A percentile compares a stretch with the other conserved stretches of the same genome.
These are phyloP conservation scores for Vanessa atalanta DNA, from an alignment of 1,140 invertebrate genomes.

Conservation along the genomic window DNA sequence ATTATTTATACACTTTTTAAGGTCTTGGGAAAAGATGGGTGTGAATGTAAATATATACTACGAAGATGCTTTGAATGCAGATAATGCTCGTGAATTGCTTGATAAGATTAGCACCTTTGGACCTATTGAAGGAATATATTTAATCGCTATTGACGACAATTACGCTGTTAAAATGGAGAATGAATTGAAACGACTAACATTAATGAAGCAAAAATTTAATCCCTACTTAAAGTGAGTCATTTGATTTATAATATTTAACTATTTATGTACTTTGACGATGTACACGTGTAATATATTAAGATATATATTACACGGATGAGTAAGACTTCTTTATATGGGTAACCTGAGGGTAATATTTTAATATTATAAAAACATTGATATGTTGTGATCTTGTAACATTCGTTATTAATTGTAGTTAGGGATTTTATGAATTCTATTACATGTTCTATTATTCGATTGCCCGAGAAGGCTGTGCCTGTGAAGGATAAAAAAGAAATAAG, in stretches of 20 bases:
- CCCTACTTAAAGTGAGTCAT: background rate
- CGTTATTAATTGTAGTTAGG: too few relatives aligned
- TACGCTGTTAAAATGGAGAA: background rate
- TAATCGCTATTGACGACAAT: background rate
- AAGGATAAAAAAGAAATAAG: too few relatives aligned
- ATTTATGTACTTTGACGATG: background rate
- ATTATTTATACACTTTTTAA: background rate
- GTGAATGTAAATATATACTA: background rate
- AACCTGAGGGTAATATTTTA: too few relatives aligned
- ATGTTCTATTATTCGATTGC: too few relatives aligned
- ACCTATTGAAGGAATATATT: background rate
- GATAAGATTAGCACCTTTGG: background rate
- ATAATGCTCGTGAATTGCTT: background rate
- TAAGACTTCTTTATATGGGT: too few relatives aligned
- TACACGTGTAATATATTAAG: too few relatives aligned
- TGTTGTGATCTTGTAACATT: too few relatives aligned
- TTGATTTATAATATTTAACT: too few relatives aligned
- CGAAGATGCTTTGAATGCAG: constrained; percentile 11
- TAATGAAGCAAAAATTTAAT: background rate
- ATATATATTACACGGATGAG: too few relatives aligned
- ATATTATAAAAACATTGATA: too few relatives aligned
- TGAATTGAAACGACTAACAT: background rate
- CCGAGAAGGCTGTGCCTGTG: too few relatives aligned
- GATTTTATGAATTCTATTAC: too few relatives aligned
- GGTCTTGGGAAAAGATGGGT: constrained; percentile 3